A percentile compares a stretch with the other conserved stretches of the same genome.
phyloP scores from a whole-genome alignment of 2,113 vertebrate species.

The Andinoacara biseriatus region DNA sequence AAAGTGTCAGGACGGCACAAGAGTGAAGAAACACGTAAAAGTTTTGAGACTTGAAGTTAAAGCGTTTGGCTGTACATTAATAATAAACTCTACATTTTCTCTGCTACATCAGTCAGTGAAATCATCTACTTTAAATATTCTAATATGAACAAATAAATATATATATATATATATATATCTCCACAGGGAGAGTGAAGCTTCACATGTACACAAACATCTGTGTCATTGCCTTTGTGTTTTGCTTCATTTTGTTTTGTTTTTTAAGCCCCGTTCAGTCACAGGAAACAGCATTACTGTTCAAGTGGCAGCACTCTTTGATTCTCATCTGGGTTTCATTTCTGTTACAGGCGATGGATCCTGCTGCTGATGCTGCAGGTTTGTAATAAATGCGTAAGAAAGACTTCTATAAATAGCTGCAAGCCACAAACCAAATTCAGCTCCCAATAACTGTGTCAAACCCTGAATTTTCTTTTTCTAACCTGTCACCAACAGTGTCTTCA shows the following conservation, averaged over 20 bases:
- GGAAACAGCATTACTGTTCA: not conserved
- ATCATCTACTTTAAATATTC: not conserved
- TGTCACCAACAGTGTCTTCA: not conserved
- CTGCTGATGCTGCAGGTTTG: not conserved
- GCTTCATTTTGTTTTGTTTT: not conserved
- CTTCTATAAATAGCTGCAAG: not conserved
- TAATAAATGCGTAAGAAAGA: not conserved
- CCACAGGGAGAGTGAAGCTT: rapidly evolving
- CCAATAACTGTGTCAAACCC: not conserved
- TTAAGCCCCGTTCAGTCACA: not conserved
- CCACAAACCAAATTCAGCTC: not conserved
- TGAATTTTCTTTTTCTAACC: not conserved
- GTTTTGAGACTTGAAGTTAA: not conserved
- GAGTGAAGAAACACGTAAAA: not conserved
- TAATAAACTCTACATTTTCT: not conserved
- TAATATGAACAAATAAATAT: not conserved
- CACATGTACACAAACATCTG: not conserved
- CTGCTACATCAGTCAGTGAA: not conserved
- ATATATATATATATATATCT: too few relatives aligned
- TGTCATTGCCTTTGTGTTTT: rapidly evolving
- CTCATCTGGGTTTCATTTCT: not conserved
- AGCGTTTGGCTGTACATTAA: not conserved
- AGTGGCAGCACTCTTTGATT: not conserved
- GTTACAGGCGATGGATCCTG: rapidly evolving
- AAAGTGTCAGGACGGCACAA: not conserved